These are phyloP conservation scores for Melinaea menophilus DNA, from an alignment of 2,888 invertebrate genomes.

Conservation along the genomic window DNA sequence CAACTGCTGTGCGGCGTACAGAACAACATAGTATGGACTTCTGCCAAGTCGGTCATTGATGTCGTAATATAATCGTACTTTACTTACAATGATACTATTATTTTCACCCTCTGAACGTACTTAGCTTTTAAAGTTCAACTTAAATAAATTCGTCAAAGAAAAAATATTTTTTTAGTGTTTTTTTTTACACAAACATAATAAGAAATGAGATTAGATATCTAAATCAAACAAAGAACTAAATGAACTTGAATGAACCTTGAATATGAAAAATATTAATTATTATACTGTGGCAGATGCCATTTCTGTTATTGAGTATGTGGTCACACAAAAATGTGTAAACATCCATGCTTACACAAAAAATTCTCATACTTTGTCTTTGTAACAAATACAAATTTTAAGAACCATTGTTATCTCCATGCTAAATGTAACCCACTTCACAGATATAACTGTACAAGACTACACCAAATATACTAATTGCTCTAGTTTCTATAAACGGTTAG, in stretches of 20 bases:
- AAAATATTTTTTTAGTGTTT: no score
- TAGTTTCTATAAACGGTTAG: neutral
- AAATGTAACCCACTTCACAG: neutral
- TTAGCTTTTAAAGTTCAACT: no score
- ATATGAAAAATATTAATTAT: neutral
- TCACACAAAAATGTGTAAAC: no score
- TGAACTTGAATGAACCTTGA: neutral
- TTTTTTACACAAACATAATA: no score
- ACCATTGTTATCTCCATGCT: neutral
- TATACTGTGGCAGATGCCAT: neutral
- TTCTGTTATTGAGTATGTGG: constrained; percentile 4
- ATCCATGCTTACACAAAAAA: no score
- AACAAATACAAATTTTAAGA: neutral
- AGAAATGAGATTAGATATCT: no score
- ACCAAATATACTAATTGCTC: neutral
- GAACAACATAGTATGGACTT: constrained; percentile 53
- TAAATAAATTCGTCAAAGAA: no score
- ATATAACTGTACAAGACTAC: neutral
- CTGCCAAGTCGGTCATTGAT: constrained; percentile 66
- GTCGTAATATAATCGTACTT: constrained; percentile 34
- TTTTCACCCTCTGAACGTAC: no score
- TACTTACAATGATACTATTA: neutral
- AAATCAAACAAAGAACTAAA: neutral
- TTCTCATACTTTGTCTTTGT: neutral
- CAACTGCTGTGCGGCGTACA: constrained; percentile 39